Percentiles rank a stretch among this genome's conserved stretches.
Conservation (phyloP, 2,797 vertebrate species). For the Serranus cabrilla region DNA sequence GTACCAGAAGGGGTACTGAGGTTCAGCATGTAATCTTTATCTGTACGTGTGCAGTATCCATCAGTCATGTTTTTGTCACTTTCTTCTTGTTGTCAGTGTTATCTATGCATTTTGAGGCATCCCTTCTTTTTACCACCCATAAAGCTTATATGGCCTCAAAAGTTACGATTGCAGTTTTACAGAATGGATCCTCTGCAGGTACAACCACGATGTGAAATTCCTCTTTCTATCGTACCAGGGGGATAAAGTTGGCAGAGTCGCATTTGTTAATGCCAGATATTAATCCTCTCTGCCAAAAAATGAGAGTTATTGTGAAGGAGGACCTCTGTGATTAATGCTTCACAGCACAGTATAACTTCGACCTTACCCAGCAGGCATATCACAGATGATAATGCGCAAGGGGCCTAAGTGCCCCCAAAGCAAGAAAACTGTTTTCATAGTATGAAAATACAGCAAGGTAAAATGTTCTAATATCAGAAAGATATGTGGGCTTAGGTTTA, state of each 20-base stretch:
- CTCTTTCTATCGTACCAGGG: slow-evolving; percentile 24
- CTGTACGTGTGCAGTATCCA: neutral
- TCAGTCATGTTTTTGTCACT: neutral
- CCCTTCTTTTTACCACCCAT: slow-evolving; percentile 34
- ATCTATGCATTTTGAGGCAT: slow-evolving; percentile 23
- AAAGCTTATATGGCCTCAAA: slow-evolving; percentile 48
- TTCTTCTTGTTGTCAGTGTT: slow-evolving; percentile 26
- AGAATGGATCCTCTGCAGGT: slow-evolving; percentile 40
- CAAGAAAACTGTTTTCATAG: slow-evolving; percentile 19
- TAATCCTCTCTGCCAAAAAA: slow-evolving; percentile 46
- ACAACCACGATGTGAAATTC: slow-evolving; percentile 20
- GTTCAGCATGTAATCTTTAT: neutral
- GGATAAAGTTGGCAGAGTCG: slow-evolving; percentile 17
- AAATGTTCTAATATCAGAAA: slow-evolving; percentile 3
- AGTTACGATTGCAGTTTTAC: slow-evolving; percentile 47
- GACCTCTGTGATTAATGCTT: slow-evolving; percentile 47
- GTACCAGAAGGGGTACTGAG: neutral
- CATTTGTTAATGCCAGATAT: slow-evolving; percentile 50
- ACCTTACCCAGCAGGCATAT: slow-evolving; percentile 44
- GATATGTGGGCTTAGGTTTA: slow-evolving; percentile 1
- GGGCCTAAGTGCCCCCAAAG: slow-evolving; percentile 22
- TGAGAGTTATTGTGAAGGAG: slow-evolving; percentile 27
- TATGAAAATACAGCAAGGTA: slow-evolving; percentile 10
- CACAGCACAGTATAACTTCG: slow-evolving; percentile 28
- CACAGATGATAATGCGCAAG: slow-evolving; percentile 33